Evolutionary conservation across 2,888 invertebrate species (phyloP).

Genomic region (Cryptops parisi): DNA sequence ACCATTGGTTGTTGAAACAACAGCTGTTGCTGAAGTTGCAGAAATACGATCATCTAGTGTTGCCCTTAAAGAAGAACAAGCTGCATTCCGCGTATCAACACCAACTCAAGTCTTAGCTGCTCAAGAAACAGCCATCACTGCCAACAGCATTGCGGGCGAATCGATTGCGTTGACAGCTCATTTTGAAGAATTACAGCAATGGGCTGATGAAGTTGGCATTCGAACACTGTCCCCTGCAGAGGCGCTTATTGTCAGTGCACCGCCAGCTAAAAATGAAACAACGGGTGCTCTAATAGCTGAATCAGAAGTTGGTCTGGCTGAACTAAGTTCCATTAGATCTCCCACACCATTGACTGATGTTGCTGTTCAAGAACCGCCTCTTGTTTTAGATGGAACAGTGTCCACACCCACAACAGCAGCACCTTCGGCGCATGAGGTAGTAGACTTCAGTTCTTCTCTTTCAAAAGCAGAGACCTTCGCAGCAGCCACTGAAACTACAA

Average conservation of each 20-base stretch:
- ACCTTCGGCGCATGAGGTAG: neutral
- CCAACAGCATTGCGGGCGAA: neutral
- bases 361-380: slow-evolving; percentile 1
- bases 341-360: neutral
- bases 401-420: neutral
- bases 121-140: neutral
- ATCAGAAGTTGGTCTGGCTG: neutral
- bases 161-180: neutral
- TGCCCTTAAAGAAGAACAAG: neutral
- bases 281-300: neutral
- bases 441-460: neutral
- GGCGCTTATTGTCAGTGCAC: neutral
- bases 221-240: neutral
- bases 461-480: slow-evolving; percentile 3
- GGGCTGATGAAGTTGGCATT: slow-evolving; percentile 12
- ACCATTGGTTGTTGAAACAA: slow-evolving; percentile 1
- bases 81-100: neutral
- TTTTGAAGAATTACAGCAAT: slow-evolving; percentile 7
- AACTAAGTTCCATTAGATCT: slow-evolving; percentile 1
- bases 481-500: slow-evolving; percentile 11
- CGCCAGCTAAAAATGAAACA: neutral
- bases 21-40: neutral
- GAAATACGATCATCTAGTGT: neutral
- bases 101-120: neutral
- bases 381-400: neutral